Evolutionary conservation across 2,797 vertebrate species (phyloP).

Genomic region (Halcyon smyrnensis): DNA sequence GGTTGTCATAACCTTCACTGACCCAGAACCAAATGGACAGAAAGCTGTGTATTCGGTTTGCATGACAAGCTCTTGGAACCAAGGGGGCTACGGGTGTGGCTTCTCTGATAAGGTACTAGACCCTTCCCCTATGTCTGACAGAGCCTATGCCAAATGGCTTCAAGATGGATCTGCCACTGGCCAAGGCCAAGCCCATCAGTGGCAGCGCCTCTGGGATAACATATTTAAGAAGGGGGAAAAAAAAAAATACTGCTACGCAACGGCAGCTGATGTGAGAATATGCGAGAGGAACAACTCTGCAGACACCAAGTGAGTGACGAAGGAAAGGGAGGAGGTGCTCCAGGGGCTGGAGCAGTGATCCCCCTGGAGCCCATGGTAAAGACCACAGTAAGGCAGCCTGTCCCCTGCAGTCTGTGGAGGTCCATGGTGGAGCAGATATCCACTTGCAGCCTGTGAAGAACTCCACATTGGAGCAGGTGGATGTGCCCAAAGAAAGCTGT

Average conservation of each 20-base stretch:
- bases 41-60: not conserved
- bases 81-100: not conserved
- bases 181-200: not conserved
- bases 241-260: too few species aligned
- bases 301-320: not conserved
- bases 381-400: not conserved
- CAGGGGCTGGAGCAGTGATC: not conserved
- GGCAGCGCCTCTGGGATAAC: not conserved
- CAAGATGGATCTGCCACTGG: fast-evolving
- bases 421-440: not conserved
- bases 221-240: not conserved
- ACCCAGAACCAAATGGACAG: not conserved
- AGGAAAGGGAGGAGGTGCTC: not conserved
- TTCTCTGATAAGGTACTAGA: too few species aligned
- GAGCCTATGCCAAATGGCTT: not conserved
- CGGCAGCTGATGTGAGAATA: too few species aligned
- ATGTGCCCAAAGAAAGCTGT: not conserved
- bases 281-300: not conserved
- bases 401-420: not conserved
- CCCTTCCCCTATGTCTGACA: too few species aligned
- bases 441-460: not conserved
- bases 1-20: not conserved
- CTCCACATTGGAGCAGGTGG: not conserved
- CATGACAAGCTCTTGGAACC: not conserved
- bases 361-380: not conserved